A percentile compares a stretch with the other conserved stretches of the same genome.
These are phyloP conservation scores for Shargacucullia verbasci DNA, from an alignment of 2,888 invertebrate species.

Conservation along the genomic window DNA sequence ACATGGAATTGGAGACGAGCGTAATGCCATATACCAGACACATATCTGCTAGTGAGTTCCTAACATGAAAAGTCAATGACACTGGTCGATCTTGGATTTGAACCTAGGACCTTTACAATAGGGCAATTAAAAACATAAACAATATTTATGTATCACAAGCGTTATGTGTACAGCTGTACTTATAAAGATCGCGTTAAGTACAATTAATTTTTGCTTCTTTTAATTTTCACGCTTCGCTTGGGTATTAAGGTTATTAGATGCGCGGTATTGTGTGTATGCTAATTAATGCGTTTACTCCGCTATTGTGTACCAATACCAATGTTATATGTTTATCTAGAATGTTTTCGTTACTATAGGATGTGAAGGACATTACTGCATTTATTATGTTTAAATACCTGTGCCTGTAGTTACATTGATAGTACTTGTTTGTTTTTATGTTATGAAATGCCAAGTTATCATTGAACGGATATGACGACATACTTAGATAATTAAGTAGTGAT, in stretches of 20 bases:
- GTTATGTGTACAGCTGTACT: not conserved
- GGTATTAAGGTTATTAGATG: conserved; percentile 23
- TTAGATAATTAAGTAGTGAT: too few species aligned
- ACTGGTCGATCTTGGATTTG: too few species aligned
- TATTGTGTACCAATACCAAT: conserved; percentile 5
- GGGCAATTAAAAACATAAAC: too few species aligned
- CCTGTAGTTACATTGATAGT: conserved; percentile 1
- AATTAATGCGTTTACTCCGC: conserved; percentile 28
- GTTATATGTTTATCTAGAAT: conserved; percentile 14
- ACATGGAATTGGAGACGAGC: too few species aligned
- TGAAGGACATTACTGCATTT: conserved; percentile 18
- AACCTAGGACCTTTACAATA: too few species aligned
- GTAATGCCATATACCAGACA: too few species aligned
- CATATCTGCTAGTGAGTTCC: too few species aligned
- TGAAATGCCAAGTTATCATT: too few species aligned
- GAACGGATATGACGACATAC: too few species aligned
- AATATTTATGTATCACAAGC: too few species aligned
- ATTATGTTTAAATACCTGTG: conserved; percentile 3
- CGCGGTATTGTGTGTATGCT: conserved; percentile 38
- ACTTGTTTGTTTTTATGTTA: not conserved
- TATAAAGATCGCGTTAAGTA: not conserved
- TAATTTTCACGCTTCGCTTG: conserved; percentile 25
- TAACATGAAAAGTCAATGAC: too few species aligned
- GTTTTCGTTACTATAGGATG: conserved; percentile 16
- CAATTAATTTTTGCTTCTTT: not conserved